Conservation (phyloP, 2,113 vertebrate species). For the Alligator mississippiensis region DNA sequence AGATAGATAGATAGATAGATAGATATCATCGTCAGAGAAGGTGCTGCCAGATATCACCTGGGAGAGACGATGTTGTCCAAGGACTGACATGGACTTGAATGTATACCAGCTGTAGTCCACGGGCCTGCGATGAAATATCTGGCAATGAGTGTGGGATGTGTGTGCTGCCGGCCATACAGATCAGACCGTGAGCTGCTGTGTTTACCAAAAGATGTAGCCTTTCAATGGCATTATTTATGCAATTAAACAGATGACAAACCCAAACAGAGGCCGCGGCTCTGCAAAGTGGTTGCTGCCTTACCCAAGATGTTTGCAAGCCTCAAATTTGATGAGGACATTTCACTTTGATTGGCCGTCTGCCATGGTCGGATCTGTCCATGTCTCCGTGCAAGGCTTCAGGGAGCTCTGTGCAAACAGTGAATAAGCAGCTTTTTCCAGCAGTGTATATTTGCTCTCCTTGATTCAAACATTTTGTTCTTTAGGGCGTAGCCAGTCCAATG, state of each 20-base stretch:
- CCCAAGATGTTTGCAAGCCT: conserved; percentile 9
- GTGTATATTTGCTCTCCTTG: neutral
- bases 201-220: neutral
- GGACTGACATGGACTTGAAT: neutral
- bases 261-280: neutral
- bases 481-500: neutral
- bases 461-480: neutral
- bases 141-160: neutral
- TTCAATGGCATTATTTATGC: neutral
- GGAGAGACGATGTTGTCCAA: neutral
- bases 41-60: neutral
- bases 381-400: neutral
- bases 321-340: neutral
- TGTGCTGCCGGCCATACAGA: neutral
- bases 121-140: neutral
- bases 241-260: conserved; percentile 21
- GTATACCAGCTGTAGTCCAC: neutral
- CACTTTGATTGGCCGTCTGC: neutral
- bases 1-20: neutral
- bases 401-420: neutral
- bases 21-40: neutral
- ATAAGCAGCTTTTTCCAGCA: neutral
- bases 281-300: conserved; percentile 7
- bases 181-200: neutral
- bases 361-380: neutral